These are phyloP conservation scores for Toxostoma redivivum DNA, from an alignment of 2,113 vertebrate species.

Conservation along the genomic window DNA sequence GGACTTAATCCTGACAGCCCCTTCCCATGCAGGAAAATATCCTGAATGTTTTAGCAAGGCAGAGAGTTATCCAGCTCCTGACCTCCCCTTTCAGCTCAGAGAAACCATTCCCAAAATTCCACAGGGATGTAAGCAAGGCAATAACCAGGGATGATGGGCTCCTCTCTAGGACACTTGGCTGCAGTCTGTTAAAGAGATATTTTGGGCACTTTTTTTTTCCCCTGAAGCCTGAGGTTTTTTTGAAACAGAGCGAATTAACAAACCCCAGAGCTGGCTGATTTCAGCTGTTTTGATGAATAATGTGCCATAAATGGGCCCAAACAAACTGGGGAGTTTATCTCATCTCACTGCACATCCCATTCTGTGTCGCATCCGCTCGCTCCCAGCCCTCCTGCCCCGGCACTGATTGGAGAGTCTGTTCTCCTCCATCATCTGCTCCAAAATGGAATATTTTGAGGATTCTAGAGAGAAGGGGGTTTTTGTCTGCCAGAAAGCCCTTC, in stretches of 20 bases:
- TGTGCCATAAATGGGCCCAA: slow-evolving; percentile 39
- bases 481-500: neutral
- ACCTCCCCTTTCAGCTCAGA: neutral
- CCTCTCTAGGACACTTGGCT: neutral
- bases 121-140: neutral
- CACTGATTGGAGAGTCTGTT: slow-evolving; percentile 32
- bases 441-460: neutral
- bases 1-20: neutral
- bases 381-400: slow-evolving; percentile 7
- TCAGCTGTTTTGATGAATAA: slow-evolving; percentile 59
- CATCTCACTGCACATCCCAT: slow-evolving; percentile 21
- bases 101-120: neutral
- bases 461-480: neutral
- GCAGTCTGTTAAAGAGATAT: neutral
- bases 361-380: neutral
- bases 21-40: neutral
- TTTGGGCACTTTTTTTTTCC: neutral
- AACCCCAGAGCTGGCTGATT: slow-evolving; percentile 31
- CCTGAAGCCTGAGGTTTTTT: neutral
- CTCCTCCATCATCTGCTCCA: slow-evolving; percentile 37
- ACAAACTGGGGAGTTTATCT: slow-evolving; percentile 39
- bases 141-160: neutral
- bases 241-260: slow-evolving; percentile 33
- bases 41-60: neutral
- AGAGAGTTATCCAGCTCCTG: neutral